Evolutionary conservation across 1,140 invertebrate species (phyloP).

Genomic region (Drosophila arizonae): DNA sequence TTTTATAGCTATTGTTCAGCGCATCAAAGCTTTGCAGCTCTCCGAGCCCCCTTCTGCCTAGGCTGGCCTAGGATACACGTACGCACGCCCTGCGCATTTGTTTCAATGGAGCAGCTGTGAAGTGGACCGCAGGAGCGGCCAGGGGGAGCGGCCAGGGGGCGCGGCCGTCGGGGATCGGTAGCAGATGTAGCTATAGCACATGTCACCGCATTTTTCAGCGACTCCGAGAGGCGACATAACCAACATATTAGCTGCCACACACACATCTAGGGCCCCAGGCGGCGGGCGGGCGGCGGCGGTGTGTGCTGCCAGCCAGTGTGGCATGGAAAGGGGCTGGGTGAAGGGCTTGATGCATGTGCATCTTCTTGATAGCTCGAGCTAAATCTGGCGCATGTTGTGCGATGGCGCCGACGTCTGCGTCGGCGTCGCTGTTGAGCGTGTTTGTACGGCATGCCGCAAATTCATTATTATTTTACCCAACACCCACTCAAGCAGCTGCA

Average conservation of each 20-base stretch:
- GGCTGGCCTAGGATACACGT: slow-evolving; percentile 22
- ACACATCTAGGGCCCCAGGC: slow-evolving; percentile 17
- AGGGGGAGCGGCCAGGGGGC: not conserved
- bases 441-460: slow-evolving; percentile 77
- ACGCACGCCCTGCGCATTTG: slow-evolving; percentile 62
- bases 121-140: not conserved
- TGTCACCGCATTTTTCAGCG: slow-evolving; percentile 80
- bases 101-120: slow-evolving; percentile 45
- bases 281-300: not conserved
- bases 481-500: slow-evolving; percentile 14
- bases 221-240: slow-evolving; percentile 66
- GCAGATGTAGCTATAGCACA: slow-evolving; percentile 65
- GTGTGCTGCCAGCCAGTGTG: slow-evolving; percentile 4
- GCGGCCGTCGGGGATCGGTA: not conserved
- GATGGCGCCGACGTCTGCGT: slow-evolving; percentile 25
- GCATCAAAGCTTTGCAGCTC: slow-evolving; percentile 65
- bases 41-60: slow-evolving; percentile 17
- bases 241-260: slow-evolving; percentile 79
- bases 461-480: slow-evolving; percentile 74
- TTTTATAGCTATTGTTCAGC: slow-evolving; percentile 79
- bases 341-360: slow-evolving; percentile 65
- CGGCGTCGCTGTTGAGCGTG: slow-evolving; percentile 44
- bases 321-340: slow-evolving; percentile 30
- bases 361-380: slow-evolving; percentile 69
- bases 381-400: slow-evolving; percentile 73